Conservation (phyloP, 2,797 vertebrate species). For the Acipenser oxyrinchus region DNA sequence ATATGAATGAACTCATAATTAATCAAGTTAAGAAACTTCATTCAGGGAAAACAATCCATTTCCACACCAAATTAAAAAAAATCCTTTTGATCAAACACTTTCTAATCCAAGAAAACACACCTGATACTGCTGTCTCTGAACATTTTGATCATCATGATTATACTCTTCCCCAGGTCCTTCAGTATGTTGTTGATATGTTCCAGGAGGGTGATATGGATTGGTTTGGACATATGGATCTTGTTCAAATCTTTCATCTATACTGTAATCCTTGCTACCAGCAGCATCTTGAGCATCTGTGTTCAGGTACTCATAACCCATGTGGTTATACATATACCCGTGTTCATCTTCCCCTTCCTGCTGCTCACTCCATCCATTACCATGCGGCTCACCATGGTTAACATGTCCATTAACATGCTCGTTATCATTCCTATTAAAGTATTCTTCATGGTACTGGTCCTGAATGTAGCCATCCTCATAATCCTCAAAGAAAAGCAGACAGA, state of each 20-base stretch:
- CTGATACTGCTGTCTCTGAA: constrained; percentile 60
- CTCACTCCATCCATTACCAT: constrained; percentile 55
- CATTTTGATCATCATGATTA: constrained; percentile 43
- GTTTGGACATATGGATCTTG: constrained; percentile 47
- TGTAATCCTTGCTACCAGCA: constrained; percentile 45
- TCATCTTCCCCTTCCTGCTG: constrained; percentile 29
- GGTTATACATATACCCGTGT: constrained; percentile 45
- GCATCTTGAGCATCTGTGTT: constrained; percentile 46
- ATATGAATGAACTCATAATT: constrained; percentile 1
- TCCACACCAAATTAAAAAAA: neutral
- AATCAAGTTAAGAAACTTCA: neutral
- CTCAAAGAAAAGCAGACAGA: constrained; percentile 30
- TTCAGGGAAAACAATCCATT: neutral
- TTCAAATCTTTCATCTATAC: constrained; percentile 51
- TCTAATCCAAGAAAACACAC: constrained; percentile 40
- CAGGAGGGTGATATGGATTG: constrained; percentile 47
- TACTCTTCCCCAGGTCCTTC: constrained; percentile 48
- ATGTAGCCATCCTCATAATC: constrained; percentile 43
- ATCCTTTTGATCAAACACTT: neutral
- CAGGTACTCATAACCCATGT: constrained; percentile 45
- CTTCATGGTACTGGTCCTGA: constrained; percentile 43
- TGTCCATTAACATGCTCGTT: constrained; percentile 40
- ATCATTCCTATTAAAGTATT: constrained; percentile 42
- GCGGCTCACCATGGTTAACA: constrained; percentile 39
- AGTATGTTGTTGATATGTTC: constrained; percentile 53